Percentiles rank a stretch among this genome's conserved stretches.
Evolutionary conservation across 2,797 vertebrate species (phyloP).

Genomic region (Anas georgica): DNA sequence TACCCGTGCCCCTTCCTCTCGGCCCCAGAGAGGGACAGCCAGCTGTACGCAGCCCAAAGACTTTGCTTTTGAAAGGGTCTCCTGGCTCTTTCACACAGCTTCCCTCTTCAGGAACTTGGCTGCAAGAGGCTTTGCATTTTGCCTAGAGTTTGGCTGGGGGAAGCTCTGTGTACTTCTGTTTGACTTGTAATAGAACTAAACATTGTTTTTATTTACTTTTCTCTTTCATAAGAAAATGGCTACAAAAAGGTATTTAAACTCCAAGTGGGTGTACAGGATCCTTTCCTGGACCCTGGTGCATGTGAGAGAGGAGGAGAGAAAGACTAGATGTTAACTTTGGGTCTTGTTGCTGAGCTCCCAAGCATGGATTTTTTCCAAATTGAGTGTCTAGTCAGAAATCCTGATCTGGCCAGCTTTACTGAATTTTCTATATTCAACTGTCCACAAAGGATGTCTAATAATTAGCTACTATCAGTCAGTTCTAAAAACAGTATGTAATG

Average conservation of each 20-base stretch:
- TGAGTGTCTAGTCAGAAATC: not conserved
- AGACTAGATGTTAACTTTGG: not conserved
- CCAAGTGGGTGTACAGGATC: not conserved
- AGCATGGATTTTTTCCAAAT: not conserved
- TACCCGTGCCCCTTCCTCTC: not conserved
- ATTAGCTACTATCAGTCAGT: not conserved
- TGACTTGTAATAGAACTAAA: conserved; percentile 34
- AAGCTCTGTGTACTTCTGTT: conserved; percentile 51
- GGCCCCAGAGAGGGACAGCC: not conserved
- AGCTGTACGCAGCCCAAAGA: conserved; percentile 25
- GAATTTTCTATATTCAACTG: conserved; percentile 9
- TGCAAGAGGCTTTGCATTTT: conserved; percentile 27
- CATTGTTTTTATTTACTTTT: conserved; percentile 57
- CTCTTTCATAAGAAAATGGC: conserved; percentile 44
- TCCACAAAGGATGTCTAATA: not conserved
- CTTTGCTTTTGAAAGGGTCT: conserved; percentile 47
- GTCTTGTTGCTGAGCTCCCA: conserved; percentile 29
- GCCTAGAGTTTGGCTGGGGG: not conserved
- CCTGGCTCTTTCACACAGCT: conserved; percentile 19
- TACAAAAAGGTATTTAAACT: conserved; percentile 53
- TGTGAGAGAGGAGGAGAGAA: not conserved
- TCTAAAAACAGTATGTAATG: not conserved
- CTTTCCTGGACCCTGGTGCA: conserved; percentile 12
- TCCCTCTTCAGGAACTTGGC: conserved; percentile 58
- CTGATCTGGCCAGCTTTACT: not conserved